Base-by-base conservation (phyloP, 2,113 vertebrate genomes). In the Guaruba guarouba region DNA sequence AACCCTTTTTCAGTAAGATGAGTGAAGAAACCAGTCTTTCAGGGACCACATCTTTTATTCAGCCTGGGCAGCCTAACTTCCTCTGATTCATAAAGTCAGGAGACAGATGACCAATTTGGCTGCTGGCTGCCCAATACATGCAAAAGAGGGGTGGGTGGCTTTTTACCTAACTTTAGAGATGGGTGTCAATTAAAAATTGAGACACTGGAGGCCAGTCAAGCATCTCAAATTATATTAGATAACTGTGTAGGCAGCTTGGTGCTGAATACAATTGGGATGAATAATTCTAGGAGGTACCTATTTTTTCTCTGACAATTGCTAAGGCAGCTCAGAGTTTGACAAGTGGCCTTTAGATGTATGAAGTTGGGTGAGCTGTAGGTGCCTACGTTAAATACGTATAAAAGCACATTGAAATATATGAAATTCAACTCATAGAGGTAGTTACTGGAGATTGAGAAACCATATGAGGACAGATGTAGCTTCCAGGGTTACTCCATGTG, bases 211-310 rank as follows among this genome's bases (percentile, higher is more conserved):
- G 61, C 86, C 73, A 94, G 77, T 88, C 73, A 92, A 95, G 77
- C 77, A 89, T 95, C 57, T 95, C 86, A 95, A 92, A 95, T 95
- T 82, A 84, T 48, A 31, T 57, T 16, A 96, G 93, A 91, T 89
- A 96, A 64, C 83, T 79, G 80, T 68, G 95, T 95, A 88, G 96
- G 94, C 86, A 91, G 93, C 44, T 78, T 52, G 83, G 61, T 93
- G 76, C 88, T 61, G 86, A 92, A 52, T 86, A 93, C 81, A 96
- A 95, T 91, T 82, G 77, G 61, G 62, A 94, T 96, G 83, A 97
- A 89, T 95, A 95, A 93, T 92, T 92, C 51, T 91, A 78, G 64
- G 69, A 93, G 83, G 55, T 68, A 78, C 69, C 73, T 91, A 55
- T 91, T 95, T 93, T 93, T 95, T 82, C 70, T 92, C 69, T 94